phyloP scores from a whole-genome alignment of 2,113 vertebrate genomes.

The Leucosticte australis region DNA sequence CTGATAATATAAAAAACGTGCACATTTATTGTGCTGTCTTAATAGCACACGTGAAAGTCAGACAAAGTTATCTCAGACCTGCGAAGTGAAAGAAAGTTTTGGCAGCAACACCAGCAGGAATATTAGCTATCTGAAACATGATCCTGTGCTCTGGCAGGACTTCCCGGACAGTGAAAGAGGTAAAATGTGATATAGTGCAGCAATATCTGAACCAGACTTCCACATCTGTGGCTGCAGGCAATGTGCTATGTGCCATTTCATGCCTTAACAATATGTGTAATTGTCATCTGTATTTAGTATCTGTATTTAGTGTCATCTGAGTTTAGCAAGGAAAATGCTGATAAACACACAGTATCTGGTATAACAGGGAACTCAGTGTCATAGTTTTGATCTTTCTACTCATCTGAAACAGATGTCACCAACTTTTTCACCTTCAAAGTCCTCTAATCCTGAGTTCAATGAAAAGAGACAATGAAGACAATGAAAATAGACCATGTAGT shows the following conservation, averaged over 20 bases:
- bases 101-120: neutral
- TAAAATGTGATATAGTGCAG: neutral
- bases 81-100: neutral
- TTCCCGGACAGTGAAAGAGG: neutral
- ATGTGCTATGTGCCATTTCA: neutral
- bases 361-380: neutral
- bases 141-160: neutral
- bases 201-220: neutral
- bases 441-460: neutral
- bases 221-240: neutral
- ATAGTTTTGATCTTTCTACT: neutral
- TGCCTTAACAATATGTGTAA: rapidly evolving
- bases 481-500: neutral
- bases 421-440: neutral
- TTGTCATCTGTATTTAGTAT: neutral
- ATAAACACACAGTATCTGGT: neutral
- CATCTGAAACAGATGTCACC: neutral
- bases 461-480: neutral
- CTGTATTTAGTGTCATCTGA: neutral
- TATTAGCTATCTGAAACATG: neutral
- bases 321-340: neutral
- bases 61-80: neutral
- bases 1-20: neutral
- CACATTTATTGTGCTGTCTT: neutral
- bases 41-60: neutral